Conservation (phyloP, 2,113 vertebrate species). For the Narcine bancroftii region DNA sequence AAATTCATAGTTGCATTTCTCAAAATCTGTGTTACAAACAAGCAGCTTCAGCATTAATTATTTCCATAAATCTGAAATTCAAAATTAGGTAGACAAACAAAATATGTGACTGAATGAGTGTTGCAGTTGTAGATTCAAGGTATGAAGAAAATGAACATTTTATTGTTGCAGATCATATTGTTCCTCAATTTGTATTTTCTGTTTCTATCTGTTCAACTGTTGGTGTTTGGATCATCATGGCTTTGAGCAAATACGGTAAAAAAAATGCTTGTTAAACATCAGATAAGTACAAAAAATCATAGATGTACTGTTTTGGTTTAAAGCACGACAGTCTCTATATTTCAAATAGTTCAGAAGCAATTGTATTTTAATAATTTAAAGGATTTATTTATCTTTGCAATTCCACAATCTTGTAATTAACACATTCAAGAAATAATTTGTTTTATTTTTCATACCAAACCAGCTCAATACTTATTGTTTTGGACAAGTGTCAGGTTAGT, state of each 20-base stretch:
- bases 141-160: background rate
- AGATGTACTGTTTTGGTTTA: background rate
- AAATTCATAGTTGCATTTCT: background rate
- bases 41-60: background rate
- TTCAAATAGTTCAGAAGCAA: background rate
- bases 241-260: background rate
- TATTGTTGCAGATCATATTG: background rate
- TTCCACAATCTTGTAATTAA: background rate
- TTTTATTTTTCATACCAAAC: background rate
- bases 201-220: background rate
- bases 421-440: background rate
- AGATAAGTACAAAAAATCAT: background rate
- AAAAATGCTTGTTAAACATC: background rate
- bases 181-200: background rate
- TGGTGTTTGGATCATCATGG: background rate
- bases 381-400: background rate
- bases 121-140: too few species aligned
- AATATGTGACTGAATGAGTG: background rate
- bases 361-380: constrained; percentile 1
- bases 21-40: background rate
- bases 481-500: background rate
- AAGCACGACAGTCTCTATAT: background rate
- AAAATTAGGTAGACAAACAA: constrained; percentile 12
- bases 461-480: background rate
- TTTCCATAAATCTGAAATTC: background rate